A percentile compares a stretch with the other conserved stretches of the same genome.
These are phyloP conservation scores for Pterostichus niger DNA, from an alignment of 2,888 invertebrate species.

Conservation along the genomic window DNA sequence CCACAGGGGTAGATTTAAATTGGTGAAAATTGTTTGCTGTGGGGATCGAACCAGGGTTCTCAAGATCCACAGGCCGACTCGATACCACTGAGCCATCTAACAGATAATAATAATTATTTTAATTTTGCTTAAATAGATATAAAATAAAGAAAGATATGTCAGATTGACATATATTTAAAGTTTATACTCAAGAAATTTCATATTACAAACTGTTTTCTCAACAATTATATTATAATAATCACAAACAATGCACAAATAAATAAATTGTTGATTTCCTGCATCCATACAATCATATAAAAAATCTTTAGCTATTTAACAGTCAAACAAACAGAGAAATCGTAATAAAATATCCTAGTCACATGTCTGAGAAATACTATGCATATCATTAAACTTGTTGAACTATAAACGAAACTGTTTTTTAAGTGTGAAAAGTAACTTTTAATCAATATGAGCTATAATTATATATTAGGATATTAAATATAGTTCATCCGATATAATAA, in stretches of 20 bases:
- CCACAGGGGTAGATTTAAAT: no score
- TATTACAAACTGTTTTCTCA: constrained; percentile 19
- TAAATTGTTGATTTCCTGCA: constrained; percentile 9
- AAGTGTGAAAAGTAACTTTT: no score
- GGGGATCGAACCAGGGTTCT: no score
- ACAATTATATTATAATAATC: constrained; percentile 10
- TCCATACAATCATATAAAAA: neutral
- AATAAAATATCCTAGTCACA: neutral
- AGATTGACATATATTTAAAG: no score
- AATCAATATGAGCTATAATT: neutral
- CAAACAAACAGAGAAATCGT: neutral
- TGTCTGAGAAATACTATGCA: neutral
- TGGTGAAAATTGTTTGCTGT: no score
- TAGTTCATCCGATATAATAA: neutral
- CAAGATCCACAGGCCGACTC: no score
- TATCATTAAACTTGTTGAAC: no score
- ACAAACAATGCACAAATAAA: constrained; percentile 14
- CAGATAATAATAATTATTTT: no score
- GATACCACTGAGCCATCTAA: no score
- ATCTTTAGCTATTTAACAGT: neutral
- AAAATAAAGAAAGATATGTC: no score
- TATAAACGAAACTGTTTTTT: neutral
- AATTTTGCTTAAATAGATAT: no score
- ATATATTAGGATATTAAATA: neutral
- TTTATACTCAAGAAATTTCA: no score